Percentiles rank a stretch among this genome's conserved stretches.
Evolutionary conservation across 2,797 vertebrate species (phyloP).

Genomic region (Gobionotothen gibberifrons): DNA sequence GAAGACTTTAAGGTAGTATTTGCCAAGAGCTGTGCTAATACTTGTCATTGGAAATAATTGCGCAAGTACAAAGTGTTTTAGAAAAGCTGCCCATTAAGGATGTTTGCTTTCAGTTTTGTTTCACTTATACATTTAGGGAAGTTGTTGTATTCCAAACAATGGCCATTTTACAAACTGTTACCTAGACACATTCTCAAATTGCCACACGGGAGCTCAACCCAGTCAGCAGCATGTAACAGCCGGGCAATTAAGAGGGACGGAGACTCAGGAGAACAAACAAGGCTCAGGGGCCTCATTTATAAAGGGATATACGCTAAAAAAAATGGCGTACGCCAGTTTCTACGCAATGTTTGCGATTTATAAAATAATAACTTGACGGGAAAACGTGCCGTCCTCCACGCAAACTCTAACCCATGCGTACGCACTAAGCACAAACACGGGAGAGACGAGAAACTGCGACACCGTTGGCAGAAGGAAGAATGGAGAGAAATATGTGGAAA

Average conservation of each 20-base stretch:
- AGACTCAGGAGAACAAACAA: background rate
- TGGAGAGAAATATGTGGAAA: no score
- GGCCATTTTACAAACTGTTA: constrained; percentile 24
- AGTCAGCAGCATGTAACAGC: constrained; percentile 2
- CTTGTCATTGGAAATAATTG: constrained; percentile 10
- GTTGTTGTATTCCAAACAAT: background rate
- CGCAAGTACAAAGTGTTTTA: background rate
- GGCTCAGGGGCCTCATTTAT: no score
- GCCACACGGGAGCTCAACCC: constrained; percentile 6
- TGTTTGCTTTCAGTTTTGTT: constrained; percentile 42
- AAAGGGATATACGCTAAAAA: no score
- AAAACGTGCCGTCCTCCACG: no score
- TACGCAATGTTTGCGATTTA: no score
- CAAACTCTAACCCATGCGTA: no score
- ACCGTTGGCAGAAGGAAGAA: no score
- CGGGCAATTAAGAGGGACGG: background rate
- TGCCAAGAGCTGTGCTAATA: constrained; percentile 12
- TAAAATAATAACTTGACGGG: no score
- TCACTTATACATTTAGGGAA: constrained; percentile 36
- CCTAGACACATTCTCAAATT: constrained; percentile 21
- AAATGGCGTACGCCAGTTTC: no score
- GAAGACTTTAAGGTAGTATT: constrained; percentile 14
- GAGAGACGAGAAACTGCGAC: no score
- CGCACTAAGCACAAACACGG: no score
- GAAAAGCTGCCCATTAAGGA: background rate